Percentiles rank a stretch among this genome's conserved stretches.
Evolutionary conservation across 2,113 vertebrate genomes (phyloP).

Genomic region (Myiopsitta monachus): DNA sequence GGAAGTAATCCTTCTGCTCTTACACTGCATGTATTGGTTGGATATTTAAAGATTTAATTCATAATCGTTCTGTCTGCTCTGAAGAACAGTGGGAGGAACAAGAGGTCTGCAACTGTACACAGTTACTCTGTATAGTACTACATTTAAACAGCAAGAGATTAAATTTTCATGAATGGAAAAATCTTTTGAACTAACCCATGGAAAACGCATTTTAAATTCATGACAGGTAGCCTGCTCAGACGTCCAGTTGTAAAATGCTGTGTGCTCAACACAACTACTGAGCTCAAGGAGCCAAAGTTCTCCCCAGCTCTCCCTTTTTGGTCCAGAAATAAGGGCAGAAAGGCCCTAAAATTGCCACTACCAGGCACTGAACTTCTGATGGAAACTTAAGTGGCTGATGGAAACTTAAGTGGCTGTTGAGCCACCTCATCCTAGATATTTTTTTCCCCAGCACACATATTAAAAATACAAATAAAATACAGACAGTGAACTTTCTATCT

Average conservation of each 20-base stretch:
- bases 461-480: background rate
- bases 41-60: background rate
- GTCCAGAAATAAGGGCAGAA: background rate
- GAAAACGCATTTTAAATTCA: background rate
- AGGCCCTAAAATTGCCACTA: background rate
- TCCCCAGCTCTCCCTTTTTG: background rate
- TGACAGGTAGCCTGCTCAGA: background rate
- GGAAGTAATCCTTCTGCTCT: background rate
- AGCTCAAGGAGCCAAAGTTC: background rate
- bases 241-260: background rate
- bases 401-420: background rate
- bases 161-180: background rate
- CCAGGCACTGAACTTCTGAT: background rate
- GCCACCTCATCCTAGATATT: background rate
- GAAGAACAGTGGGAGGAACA: background rate
- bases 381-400: background rate
- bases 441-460: background rate
- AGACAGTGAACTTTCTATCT: background rate
- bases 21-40: background rate
- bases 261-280: background rate
- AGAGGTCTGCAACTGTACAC: background rate
- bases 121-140: background rate
- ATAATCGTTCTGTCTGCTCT: background rate
- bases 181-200: background rate
- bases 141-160: background rate